Conservation (phyloP, 2,888 invertebrate species). For the Morinoia aosen region DNA sequence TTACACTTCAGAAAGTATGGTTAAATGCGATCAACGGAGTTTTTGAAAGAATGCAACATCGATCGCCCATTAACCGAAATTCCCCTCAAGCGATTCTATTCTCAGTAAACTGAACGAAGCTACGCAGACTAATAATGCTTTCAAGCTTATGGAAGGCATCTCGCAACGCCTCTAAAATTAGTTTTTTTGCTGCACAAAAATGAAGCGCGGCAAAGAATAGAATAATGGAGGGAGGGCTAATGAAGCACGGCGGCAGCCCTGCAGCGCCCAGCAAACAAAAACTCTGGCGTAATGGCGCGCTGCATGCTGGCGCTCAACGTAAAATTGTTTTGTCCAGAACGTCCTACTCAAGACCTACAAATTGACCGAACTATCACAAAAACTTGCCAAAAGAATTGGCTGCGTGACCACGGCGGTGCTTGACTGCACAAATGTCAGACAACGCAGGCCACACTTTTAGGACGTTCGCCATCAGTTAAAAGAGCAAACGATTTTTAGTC, state of each 20-base stretch:
- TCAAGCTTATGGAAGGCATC: background rate
- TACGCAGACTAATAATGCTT: background rate
- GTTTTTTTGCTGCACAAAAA: background rate
- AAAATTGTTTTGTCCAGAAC: background rate
- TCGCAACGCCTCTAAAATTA: background rate
- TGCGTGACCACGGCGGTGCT: background rate
- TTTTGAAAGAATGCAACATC: background rate
- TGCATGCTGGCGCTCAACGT: conserved; percentile 1
- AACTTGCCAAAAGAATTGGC: background rate
- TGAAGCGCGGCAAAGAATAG: background rate
- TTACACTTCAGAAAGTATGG: background rate
- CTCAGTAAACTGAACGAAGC: background rate
- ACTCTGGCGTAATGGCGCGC: background rate
- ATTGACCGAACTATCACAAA: conserved; percentile 2
- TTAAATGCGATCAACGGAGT: background rate
- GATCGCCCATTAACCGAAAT: background rate
- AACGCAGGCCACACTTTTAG: background rate
- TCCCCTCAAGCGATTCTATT: background rate
- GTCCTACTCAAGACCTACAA: background rate
- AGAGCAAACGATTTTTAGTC: background rate
- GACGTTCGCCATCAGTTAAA: background rate
- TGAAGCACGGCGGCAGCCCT: background rate
- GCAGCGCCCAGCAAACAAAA: background rate
- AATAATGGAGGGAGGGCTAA: conserved; percentile 11
- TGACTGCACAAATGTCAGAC: background rate